Conservation (phyloP, 2,888 invertebrate genomes). For the Tipula confusa region DNA sequence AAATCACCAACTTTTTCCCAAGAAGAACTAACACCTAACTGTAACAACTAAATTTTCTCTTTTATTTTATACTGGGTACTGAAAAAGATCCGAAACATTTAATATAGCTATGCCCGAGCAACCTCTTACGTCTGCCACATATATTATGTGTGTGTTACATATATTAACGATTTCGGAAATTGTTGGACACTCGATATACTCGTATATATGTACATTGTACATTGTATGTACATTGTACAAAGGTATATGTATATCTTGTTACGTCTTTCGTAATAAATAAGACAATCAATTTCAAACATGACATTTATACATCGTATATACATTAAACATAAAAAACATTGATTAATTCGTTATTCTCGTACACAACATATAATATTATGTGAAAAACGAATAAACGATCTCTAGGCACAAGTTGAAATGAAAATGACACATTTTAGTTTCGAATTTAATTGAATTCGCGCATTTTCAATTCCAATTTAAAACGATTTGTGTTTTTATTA, state of each 20-base stretch:
- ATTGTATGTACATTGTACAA: no score
- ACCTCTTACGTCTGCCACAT: no score
- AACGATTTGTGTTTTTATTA: no score
- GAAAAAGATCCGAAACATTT: no score
- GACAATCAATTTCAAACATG: neutral
- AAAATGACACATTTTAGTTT: neutral
- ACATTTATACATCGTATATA: neutral
- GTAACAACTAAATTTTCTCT: slow-evolving; percentile 20
- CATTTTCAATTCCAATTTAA: neutral
- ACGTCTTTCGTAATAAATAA: neutral
- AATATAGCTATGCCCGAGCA: no score
- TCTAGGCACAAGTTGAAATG: neutral
- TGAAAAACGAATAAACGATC: no score
- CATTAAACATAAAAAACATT: neutral
- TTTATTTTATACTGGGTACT: no score
- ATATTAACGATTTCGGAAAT: no score
- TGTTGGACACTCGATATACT: no score
- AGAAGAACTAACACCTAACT: neutral
- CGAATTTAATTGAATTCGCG: neutral
- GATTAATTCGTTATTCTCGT: neutral
- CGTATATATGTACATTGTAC: no score
- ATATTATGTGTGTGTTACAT: no score
- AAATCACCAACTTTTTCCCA: neutral
- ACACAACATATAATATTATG: no score
- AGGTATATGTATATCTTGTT: neutral